Base-by-base conservation (phyloP, 2,797 vertebrate genomes). In the Trichosurus vulpecula region DNA sequence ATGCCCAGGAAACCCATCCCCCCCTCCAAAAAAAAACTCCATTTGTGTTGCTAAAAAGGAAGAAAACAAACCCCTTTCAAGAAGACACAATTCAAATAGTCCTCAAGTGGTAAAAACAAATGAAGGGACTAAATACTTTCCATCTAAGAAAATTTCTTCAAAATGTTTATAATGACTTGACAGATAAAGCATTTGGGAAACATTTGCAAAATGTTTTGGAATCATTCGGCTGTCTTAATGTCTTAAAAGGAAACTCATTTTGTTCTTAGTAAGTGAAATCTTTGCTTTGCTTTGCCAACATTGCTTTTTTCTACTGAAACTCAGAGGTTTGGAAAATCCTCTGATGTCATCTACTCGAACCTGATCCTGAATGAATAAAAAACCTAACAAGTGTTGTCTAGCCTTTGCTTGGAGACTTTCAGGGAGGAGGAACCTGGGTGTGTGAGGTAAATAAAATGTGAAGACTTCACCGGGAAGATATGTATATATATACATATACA, bases 151-250 rank as follows among this genome's bases (percentile, higher is more conserved):
- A 52, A 90, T 54, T 52, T 90, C 52, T 54, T 90, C 89, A 90
- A 90, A 90, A 27, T 29, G 90, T 90, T 90, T 54, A 14, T 90
- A 30, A 30, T 54, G 52, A 90, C 51, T 90, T 90, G 52, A 90
- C 52, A 30, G 90, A 52, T 54, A 90, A 90, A 90, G 52, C 90
- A 90, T 90, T 90, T 90, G 52, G 52, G 52, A 90, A 90, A 54
- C 52, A 90, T 90, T 90, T 90, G 51, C 51, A 90, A 52, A 90
- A 90, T 90, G 52, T 53, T 90, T 53, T 90, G 52, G 90, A 90
- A 54, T 52, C 31, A 54, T 90, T 54, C 53, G 90, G 90, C 27
- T 52, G 90, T 41, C 52, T 90, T 47, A 47, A 47, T 81, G 74
- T 81, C 74, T 81, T 81, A 81, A 81, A 81, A 47, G 74, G 41